phyloP scores from a whole-genome alignment of 2,113 vertebrate genomes.

The Varanus salvator region DNA sequence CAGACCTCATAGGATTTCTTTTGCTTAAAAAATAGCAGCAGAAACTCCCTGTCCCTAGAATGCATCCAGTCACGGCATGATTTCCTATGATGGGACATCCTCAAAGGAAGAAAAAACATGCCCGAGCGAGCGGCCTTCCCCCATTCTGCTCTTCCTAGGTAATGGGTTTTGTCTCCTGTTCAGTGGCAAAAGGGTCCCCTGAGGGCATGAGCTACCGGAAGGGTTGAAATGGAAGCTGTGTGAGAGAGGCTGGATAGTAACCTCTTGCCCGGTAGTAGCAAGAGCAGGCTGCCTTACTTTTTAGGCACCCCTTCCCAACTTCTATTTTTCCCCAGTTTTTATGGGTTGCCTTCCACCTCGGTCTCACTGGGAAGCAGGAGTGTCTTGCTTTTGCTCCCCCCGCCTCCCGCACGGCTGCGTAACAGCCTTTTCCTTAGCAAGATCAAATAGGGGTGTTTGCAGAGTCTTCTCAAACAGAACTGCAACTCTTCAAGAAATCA shows the following conservation, averaged over 20 bases:
- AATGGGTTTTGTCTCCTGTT: background rate
- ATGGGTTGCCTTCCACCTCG: too few relatives aligned
- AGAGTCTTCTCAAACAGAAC: background rate
- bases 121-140: background rate
- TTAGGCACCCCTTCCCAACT: too few relatives aligned
- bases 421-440: background rate
- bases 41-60: background rate
- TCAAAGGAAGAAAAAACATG: slow-evolving; percentile 11
- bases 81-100: slow-evolving; percentile 47
- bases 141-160: slow-evolving; percentile 15
- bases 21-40: background rate
- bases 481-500: background rate
- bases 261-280: background rate
- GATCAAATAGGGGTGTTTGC: background rate
- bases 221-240: slow-evolving; percentile 72
- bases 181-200: background rate
- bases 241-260: slow-evolving; percentile 44
- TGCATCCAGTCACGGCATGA: background rate
- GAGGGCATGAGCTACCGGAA: slow-evolving; percentile 7
- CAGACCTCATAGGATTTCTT: slow-evolving; percentile 11
- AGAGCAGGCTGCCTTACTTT: too few relatives aligned
- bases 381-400: background rate
- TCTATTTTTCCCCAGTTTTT: background rate
- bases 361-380: background rate
- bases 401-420: background rate